phyloP scores from a whole-genome alignment of 2,113 vertebrate species.

The Sylvilagus bachmani region DNA sequence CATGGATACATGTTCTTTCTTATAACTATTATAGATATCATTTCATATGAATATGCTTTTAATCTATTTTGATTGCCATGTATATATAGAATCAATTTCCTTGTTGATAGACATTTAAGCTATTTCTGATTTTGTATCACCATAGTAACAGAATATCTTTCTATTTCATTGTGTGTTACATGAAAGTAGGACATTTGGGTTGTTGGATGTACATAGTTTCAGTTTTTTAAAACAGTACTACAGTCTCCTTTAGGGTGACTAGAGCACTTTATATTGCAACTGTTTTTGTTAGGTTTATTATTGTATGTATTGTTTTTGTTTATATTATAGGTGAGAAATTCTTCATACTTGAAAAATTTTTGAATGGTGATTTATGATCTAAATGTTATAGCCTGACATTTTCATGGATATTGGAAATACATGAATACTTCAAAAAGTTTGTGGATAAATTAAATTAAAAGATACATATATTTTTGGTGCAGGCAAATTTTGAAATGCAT shows the following conservation, averaged over 20 bases:
- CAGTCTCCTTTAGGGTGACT: not conserved
- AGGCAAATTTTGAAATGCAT: no score
- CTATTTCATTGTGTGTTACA: not conserved
- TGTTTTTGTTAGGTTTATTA: conserved; percentile 13
- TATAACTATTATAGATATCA: not conserved
- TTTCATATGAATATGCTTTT: not conserved
- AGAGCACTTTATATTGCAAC: not conserved
- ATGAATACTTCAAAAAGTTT: no score
- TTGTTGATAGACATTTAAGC: not conserved
- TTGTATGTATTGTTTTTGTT: conserved; percentile 10
- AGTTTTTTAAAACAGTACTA: not conserved
- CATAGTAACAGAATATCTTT: not conserved
- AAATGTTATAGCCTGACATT: not conserved
- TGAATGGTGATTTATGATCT: not conserved
- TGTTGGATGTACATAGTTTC: not conserved
- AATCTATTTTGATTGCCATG: not conserved
- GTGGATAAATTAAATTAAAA: no score
- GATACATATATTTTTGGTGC: no score
- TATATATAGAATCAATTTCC: not conserved
- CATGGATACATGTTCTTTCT: not conserved
- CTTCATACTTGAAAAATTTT: conserved; percentile 10
- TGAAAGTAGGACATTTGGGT: not conserved
- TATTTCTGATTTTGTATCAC: not conserved
- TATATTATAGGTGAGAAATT: not conserved
- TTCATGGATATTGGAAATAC: not conserved